phyloP scores from a whole-genome alignment of 2,113 vertebrate genomes.

The Columbina picui region DNA sequence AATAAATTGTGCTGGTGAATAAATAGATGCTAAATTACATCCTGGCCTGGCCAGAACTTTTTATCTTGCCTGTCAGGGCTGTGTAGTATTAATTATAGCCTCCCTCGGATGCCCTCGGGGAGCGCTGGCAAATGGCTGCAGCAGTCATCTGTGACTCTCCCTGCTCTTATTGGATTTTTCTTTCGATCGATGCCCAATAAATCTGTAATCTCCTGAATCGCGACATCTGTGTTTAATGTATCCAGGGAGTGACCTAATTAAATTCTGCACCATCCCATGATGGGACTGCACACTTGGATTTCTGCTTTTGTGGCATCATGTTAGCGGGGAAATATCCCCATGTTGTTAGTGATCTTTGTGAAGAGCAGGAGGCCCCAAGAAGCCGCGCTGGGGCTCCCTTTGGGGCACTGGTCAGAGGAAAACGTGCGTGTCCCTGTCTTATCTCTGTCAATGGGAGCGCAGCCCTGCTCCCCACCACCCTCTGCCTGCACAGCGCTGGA shows the following conservation, averaged over 20 bases:
- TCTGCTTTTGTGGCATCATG: not conserved
- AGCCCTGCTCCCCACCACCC: not conserved
- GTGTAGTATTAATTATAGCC: conserved; percentile 19
- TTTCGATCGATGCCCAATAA: conserved; percentile 56
- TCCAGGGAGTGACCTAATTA: conserved; percentile 27
- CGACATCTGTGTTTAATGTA: conserved; percentile 15
- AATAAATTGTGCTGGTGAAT: conserved; percentile 41
- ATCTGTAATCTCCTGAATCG: conserved; percentile 36
- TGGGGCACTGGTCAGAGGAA: not conserved
- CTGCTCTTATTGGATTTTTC: not conserved
- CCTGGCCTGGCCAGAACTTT: conserved; percentile 40
- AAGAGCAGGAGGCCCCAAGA: not conserved
- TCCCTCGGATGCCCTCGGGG: not conserved
- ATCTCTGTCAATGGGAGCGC: not conserved
- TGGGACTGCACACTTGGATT: not conserved
- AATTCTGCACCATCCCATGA: not conserved
- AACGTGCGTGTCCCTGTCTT: not conserved
- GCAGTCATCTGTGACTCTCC: not conserved
- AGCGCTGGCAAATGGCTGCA: conserved; percentile 15
- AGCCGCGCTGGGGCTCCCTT: too few species aligned
- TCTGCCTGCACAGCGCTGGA: not conserved
- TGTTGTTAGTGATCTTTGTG: not conserved
- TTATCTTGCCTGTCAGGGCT: conserved; percentile 38
- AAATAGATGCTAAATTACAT: conserved; percentile 65
- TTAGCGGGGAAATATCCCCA: not conserved